phyloP scores from a whole-genome alignment of 2,113 vertebrate genomes.

The Caloenas nicobarica region DNA sequence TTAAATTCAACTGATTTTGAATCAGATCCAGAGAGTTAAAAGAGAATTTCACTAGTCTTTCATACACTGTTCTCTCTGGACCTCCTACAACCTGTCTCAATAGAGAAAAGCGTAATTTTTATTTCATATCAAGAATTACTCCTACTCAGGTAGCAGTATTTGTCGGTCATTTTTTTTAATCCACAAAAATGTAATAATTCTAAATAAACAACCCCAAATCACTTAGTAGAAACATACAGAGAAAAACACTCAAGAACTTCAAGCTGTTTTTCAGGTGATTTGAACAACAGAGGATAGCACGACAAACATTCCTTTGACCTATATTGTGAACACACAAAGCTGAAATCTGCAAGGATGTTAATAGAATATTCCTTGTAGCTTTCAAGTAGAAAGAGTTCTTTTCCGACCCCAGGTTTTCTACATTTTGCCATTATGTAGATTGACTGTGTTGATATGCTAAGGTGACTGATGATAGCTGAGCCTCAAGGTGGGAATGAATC shows the following conservation, averaged over 20 bases:
- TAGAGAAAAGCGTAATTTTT: background rate
- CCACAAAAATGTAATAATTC: background rate
- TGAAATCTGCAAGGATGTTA: background rate
- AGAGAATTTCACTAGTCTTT: background rate
- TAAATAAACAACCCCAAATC: background rate
- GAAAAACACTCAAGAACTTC: background rate
- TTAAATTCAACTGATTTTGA: background rate
- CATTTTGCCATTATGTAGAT: slow-evolving; percentile 64
- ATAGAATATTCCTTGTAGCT: slow-evolving; percentile 43
- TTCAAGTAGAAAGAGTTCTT: slow-evolving; percentile 36
- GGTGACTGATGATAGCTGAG: slow-evolving; percentile 55
- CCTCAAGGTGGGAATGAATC: slow-evolving; percentile 51
- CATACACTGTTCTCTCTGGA: background rate
- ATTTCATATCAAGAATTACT: background rate
- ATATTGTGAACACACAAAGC: background rate
- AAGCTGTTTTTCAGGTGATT: slow-evolving; percentile 1
- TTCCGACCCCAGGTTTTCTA: slow-evolving; percentile 35
- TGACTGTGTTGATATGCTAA: slow-evolving; percentile 61
- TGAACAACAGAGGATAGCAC: background rate
- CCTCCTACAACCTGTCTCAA: background rate
- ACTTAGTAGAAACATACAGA: background rate
- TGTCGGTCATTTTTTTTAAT: background rate
- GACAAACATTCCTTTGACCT: slow-evolving; percentile 36
- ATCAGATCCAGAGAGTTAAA: background rate
- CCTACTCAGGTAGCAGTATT: background rate